A percentile compares a stretch with the other conserved stretches of the same genome.
Conservation (phyloP, 2,797 vertebrate genomes). For the Cossypha dichroa region DNA sequence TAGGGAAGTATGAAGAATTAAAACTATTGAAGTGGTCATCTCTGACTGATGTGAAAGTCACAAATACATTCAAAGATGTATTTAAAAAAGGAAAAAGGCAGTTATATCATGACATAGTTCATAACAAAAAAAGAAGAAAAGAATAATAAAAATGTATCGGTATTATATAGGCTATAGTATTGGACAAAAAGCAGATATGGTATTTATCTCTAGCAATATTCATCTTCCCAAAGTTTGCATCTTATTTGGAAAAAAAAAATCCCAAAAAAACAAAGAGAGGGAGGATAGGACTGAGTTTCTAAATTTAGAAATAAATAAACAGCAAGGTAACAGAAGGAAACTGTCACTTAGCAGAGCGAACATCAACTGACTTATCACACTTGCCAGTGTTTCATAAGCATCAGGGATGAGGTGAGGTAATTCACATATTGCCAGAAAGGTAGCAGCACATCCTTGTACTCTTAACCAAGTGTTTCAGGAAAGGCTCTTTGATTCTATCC, state of each 20-base stretch:
- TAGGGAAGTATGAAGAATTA: background rate
- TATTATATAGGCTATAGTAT: background rate
- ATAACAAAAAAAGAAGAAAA: background rate
- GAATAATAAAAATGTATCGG: background rate
- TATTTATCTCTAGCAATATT: background rate
- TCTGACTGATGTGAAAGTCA: background rate
- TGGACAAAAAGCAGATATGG: background rate
- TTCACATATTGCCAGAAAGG: background rate
- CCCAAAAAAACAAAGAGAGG: background rate
- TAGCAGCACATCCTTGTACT: background rate
- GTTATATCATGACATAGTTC: background rate
- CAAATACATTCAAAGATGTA: background rate
- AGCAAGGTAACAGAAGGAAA: background rate
- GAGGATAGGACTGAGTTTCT: background rate
- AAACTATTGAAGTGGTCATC: background rate
- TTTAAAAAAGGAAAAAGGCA: background rate
- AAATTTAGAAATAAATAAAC: background rate
- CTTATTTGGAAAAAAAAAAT: background rate
- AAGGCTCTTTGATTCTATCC: rapidly evolving
- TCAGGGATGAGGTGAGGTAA: background rate
- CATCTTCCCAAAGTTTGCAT: background rate
- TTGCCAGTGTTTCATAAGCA: background rate
- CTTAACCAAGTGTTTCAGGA: background rate
- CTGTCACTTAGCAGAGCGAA: background rate
- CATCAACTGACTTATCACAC: background rate